A percentile compares a stretch with the other conserved stretches of the same genome.
Conservation (phyloP, 2,797 vertebrate species). For the Argyrosomus regius region DNA sequence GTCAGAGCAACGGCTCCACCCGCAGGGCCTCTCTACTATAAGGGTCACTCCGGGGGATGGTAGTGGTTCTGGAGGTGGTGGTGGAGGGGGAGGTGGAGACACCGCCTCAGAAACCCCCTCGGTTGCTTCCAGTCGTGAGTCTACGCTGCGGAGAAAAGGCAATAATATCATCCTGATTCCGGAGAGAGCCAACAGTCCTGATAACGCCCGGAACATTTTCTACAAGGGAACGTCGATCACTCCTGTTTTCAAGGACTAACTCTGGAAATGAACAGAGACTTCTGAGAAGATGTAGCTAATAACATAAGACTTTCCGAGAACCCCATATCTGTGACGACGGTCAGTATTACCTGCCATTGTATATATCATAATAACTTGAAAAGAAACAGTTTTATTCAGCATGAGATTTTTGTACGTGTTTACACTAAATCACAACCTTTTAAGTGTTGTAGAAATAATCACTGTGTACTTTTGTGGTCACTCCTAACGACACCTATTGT, state of each 20-base stretch:
- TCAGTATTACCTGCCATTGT: conserved; percentile 75
- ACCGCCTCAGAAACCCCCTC: conserved; percentile 90
- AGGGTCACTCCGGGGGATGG: conserved; percentile 94
- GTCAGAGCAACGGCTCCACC: conserved; percentile 84
- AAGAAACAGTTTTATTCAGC: conserved; percentile 73
- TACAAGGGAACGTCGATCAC: conserved; percentile 96
- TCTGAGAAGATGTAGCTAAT: conserved; percentile 32
- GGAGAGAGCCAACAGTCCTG: conserved; percentile 94
- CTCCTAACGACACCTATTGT: conserved; percentile 63
- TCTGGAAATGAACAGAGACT: background rate
- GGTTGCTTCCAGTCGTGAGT: conserved; percentile 93
- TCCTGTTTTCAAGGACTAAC: conserved; percentile 91
- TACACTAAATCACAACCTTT: conserved; percentile 84
- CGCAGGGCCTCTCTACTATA: conserved; percentile 93
- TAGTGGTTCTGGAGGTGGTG: conserved; percentile 67
- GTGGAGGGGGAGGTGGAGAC: conserved; percentile 70
- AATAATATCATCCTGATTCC: conserved; percentile 94
- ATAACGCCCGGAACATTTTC: conserved; percentile 96
- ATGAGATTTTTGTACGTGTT: conserved; percentile 78
- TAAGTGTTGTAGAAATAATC: conserved; percentile 75
- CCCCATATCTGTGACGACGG: conserved; percentile 66
- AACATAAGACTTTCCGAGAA: conserved; percentile 36
- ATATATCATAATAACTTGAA: conserved; percentile 62
- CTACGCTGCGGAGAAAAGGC: conserved; percentile 93
- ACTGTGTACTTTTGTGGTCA: conserved; percentile 77